A percentile compares a stretch with the other conserved stretches of the same genome.
These are phyloP conservation scores for Eublepharis macularius DNA, from an alignment of 2,113 vertebrate genomes.

Conservation along the genomic window DNA sequence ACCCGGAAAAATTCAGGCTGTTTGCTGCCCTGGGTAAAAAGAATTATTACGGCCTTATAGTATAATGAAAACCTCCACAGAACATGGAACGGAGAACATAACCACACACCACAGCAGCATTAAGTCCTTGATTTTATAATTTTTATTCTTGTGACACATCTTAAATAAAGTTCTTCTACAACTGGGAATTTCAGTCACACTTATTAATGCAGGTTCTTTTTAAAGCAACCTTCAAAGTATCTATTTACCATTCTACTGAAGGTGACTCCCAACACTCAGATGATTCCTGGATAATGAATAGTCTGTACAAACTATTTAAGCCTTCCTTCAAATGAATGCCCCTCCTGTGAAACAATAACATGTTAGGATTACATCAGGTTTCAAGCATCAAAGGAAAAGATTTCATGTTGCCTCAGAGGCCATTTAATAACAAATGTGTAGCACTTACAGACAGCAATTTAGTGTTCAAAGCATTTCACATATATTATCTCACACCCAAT, in stretches of 20 bases:
- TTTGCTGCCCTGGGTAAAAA: not conserved
- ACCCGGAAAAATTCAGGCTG: not conserved
- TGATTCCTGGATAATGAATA: not conserved
- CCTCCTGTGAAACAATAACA: not conserved
- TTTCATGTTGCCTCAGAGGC: not conserved
- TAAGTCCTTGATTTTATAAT: not conserved
- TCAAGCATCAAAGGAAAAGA: not conserved
- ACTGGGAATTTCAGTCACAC: not conserved
- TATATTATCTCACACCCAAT: not conserved
- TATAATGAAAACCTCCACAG: not conserved
- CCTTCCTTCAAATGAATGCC: not conserved
- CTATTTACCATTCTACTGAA: constrained; percentile 15
- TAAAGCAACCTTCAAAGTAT: not conserved
- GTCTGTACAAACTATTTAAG: not conserved
- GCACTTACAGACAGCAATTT: not conserved
- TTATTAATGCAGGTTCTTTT: not conserved
- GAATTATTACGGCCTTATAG: not conserved
- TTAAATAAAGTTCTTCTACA: not conserved
- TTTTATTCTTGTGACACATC: not conserved
- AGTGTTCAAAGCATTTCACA: not conserved
- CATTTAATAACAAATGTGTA: not conserved
- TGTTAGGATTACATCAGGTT: not conserved
- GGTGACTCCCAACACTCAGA: not conserved
- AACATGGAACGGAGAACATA: not conserved
- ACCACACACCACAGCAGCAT: not conserved